phyloP scores from a whole-genome alignment of 2,888 invertebrate species.

The Mythimna impura region DNA sequence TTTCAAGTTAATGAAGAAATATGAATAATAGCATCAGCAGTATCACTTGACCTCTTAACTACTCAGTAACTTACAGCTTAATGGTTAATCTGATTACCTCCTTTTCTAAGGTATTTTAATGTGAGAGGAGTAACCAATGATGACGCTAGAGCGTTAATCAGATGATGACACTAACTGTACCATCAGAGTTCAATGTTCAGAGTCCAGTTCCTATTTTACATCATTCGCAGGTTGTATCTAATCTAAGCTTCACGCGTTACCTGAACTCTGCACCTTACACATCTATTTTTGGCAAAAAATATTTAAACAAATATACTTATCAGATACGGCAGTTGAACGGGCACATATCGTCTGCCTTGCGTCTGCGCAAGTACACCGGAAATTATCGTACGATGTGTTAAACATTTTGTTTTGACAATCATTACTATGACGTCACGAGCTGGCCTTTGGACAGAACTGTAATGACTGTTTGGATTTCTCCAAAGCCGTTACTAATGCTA shows the following conservation, averaged over 20 bases:
- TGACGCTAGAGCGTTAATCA: no score
- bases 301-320: constrained; percentile 16
- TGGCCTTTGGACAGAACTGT: constrained; percentile 21
- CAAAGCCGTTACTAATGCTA: constrained; percentile 1
- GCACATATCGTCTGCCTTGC: constrained; percentile 36
- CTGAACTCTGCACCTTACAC: constrained; percentile 13
- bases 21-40: no score
- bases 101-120: no score
- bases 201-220: neutral
- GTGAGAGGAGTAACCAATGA: no score
- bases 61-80: no score
- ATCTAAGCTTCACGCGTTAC: neutral
- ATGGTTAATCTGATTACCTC: no score
- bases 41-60: no score
- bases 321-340: constrained; percentile 15
- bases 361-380: constrained; percentile 37
- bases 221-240: neutral
- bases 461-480: constrained; percentile 11
- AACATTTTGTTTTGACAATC: constrained; percentile 32
- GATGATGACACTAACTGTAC: no score
- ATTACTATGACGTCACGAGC: neutral
- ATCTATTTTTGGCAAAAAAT: constrained; percentile 9
- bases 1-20: no score
- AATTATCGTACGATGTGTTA: constrained; percentile 44
- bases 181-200: no score